Evolutionary conservation across 1,140 invertebrate species (phyloP).

Genomic region (Mercenaria mercenaria): DNA sequence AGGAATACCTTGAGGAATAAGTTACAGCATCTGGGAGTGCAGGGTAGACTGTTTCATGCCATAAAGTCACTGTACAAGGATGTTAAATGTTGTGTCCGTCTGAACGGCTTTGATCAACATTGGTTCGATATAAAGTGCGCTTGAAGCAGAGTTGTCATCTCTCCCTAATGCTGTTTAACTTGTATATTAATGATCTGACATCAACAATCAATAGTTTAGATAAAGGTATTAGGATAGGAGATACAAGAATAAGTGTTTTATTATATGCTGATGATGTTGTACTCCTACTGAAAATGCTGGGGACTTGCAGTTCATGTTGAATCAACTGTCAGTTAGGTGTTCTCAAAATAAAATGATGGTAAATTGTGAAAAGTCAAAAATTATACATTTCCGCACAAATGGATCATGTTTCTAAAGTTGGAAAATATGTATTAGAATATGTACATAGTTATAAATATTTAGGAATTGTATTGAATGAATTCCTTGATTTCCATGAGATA

Average conservation of each 20-base stretch:
- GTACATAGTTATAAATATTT: not conserved
- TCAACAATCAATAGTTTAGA: not conserved
- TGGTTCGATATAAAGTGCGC: conserved; percentile 16
- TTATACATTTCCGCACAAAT: not conserved
- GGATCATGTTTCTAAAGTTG: not conserved
- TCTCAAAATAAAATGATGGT: not conserved
- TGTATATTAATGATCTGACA: conserved; percentile 1
- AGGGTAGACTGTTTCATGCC: not conserved
- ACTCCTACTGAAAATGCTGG: not conserved
- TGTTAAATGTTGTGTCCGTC: conserved; percentile 34
- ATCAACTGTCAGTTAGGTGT: not conserved
- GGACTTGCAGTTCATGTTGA: not conserved
- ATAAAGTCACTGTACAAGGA: not conserved
- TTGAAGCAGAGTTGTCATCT: conserved; percentile 3
- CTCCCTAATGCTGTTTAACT: conserved; percentile 2
- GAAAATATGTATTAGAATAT: not conserved
- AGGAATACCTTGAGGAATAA: not conserved
- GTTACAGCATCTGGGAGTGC: not conserved
- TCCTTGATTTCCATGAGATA: too few species aligned
- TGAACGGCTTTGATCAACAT: conserved; percentile 7
- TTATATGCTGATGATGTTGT: conserved; percentile 2
- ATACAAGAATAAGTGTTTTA: not conserved
- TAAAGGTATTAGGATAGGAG: too few species aligned
- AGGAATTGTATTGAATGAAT: too few species aligned
- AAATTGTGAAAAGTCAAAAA: conserved; percentile 2